Evolutionary conservation across 2,888 invertebrate genomes (phyloP).

Genomic region (Trissolcus japonicus): DNA sequence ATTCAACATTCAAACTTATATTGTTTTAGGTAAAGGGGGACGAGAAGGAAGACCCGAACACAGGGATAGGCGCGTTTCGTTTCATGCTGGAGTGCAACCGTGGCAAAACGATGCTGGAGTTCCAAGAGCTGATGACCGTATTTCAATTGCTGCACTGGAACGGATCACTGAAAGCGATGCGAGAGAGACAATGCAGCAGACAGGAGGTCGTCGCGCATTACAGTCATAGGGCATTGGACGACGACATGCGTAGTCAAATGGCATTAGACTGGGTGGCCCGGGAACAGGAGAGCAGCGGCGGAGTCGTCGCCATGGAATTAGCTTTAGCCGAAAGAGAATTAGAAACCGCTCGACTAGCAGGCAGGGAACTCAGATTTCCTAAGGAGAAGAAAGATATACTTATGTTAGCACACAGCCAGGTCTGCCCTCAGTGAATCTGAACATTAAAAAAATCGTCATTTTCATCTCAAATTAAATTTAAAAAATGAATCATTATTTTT

Average conservation of each 20-base stretch:
- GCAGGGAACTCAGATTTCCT: slow-evolving; percentile 93
- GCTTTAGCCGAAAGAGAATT: slow-evolving; percentile 91
- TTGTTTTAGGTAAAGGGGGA: slow-evolving; percentile 79
- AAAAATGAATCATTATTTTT: slow-evolving; percentile 1
- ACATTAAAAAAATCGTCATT: not conserved
- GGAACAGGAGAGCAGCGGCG: slow-evolving; percentile 82
- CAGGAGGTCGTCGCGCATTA: slow-evolving; percentile 96
- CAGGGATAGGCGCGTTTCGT: slow-evolving; percentile 84
- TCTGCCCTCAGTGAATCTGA: slow-evolving; percentile 75
- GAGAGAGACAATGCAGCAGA: slow-evolving; percentile 94
- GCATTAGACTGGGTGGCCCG: slow-evolving; percentile 95
- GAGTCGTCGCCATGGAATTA: slow-evolving; percentile 87
- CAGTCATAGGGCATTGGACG: slow-evolving; percentile 93
- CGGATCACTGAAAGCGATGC: slow-evolving; percentile 96
- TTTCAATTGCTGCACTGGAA: slow-evolving; percentile 98
- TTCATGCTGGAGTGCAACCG: slow-evolving; percentile 82
- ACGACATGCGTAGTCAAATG: slow-evolving; percentile 97
- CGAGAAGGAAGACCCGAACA: slow-evolving; percentile 80
- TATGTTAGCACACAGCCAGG: slow-evolving; percentile 91
- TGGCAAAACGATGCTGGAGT: slow-evolving; percentile 93
- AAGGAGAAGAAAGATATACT: slow-evolving; percentile 97
- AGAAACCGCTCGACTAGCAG: slow-evolving; percentile 89
- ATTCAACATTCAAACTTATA: too few relatives aligned
- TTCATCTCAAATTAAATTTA: not conserved
- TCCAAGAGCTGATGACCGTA: slow-evolving; percentile 98